phyloP scores from a whole-genome alignment of 2,797 vertebrate species.

The Spinus olivaceus region DNA sequence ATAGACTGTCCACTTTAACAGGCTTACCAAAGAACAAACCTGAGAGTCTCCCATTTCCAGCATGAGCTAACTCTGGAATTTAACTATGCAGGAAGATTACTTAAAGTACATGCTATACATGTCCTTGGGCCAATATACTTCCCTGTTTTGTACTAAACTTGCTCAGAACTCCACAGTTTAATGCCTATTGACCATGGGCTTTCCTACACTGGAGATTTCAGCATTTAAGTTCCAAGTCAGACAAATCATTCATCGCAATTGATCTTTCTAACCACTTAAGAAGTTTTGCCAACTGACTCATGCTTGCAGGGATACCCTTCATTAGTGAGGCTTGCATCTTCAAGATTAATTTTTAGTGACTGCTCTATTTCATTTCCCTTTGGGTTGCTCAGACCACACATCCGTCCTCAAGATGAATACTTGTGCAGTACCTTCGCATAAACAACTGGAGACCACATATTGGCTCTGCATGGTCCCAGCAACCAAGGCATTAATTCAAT shows the following conservation, averaged over 20 bases:
- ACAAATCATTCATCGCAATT: conserved; percentile 42
- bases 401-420: conserved; percentile 21
- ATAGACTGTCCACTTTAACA: background rate
- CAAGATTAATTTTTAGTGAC: conserved; percentile 55
- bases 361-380: conserved; percentile 23
- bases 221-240: conserved; percentile 23
- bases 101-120: background rate
- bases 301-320: conserved; percentile 64
- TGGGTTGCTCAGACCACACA: conserved; percentile 5
- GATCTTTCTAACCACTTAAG: conserved; percentile 65
- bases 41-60: background rate
- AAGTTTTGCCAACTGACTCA: conserved; percentile 66
- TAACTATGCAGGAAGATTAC: background rate
- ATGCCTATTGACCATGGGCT: conserved; percentile 13
- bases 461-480: background rate
- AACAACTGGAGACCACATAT: conserved; percentile 36
- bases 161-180: conserved; percentile 26
- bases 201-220: background rate
- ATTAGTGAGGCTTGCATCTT: conserved; percentile 36
- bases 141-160: background rate
- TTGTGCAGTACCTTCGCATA: background rate
- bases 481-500: conserved; percentile 31
- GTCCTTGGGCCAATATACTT: background rate
- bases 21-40: background rate
- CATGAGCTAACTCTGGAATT: background rate